phyloP scores from a whole-genome alignment of 2,113 vertebrate genomes.

The Sigmodon hispidus region DNA sequence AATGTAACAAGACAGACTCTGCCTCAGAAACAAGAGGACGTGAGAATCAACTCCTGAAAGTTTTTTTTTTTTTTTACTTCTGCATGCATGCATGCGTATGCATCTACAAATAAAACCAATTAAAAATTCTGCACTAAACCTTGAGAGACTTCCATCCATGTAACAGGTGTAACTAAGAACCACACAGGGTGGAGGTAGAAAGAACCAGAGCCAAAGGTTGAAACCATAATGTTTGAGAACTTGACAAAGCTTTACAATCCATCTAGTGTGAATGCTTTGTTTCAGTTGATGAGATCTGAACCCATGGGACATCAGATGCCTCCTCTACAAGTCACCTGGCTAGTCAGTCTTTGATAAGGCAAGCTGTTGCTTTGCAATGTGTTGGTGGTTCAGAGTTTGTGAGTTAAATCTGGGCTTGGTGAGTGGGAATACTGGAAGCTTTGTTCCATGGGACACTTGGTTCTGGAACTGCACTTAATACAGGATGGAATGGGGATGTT shows the following conservation, averaged over 20 bases:
- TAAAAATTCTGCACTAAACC: not conserved
- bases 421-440: not conserved
- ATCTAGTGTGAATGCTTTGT: slow-evolving; percentile 10
- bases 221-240: not conserved
- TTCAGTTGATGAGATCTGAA: slow-evolving; percentile 19
- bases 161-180: not conserved
- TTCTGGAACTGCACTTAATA: slow-evolving; percentile 25
- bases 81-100: not conserved
- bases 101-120: not conserved
- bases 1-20: not conserved
- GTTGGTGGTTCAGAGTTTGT: slow-evolving; percentile 20
- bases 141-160: slow-evolving; percentile 23
- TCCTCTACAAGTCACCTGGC: not conserved
- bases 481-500: not conserved
- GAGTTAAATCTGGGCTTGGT: not conserved
- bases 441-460: slow-evolving; percentile 6
- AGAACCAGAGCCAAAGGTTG: not conserved
- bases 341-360: slow-evolving; percentile 14
- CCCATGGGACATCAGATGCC: not conserved
- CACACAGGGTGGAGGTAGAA: not conserved
- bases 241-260: not conserved
- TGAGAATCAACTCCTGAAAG: not conserved
- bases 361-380: slow-evolving; percentile 24
- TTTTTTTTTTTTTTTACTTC: not conserved
- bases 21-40: not conserved